These are phyloP conservation scores for Amblyjoppa proteus DNA, from an alignment of 2,888 invertebrate species.

Conservation along the genomic window DNA sequence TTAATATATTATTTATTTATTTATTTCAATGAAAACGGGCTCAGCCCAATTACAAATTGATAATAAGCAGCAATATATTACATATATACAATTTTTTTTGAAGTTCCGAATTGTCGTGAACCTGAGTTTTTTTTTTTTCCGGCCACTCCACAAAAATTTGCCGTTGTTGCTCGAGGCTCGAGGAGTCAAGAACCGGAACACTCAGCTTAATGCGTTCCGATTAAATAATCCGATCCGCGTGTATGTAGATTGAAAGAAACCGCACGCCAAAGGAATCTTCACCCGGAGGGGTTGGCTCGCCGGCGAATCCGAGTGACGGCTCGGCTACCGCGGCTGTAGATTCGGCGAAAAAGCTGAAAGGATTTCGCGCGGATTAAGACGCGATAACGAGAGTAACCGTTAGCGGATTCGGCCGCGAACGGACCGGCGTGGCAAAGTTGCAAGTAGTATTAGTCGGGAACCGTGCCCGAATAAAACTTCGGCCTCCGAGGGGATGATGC, in stretches of 20 bases:
- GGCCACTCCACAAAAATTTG: background rate
- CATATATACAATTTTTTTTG: too few species aligned
- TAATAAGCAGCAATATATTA: too few species aligned
- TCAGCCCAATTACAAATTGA: too few species aligned
- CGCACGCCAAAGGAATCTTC: constrained; percentile 54
- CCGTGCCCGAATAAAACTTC: constrained; percentile 29
- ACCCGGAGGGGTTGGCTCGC: background rate
- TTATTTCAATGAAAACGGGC: too few species aligned
- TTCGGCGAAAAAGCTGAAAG: constrained; percentile 78
- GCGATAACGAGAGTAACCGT: constrained; percentile 79
- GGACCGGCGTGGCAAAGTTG: constrained; percentile 16
- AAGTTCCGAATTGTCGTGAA: background rate
- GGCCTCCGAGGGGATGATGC: constrained; percentile 15
- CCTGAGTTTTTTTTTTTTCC: background rate
- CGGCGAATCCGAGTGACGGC: constrained; percentile 6
- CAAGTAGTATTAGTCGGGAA: constrained; percentile 49
- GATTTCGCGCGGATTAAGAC: constrained; percentile 79
- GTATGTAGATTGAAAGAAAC: constrained; percentile 44
- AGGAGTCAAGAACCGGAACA: constrained; percentile 10
- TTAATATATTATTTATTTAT: too few species aligned
- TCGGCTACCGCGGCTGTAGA: constrained; percentile 59
- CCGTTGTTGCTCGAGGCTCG: background rate
- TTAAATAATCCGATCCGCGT: constrained; percentile 57
- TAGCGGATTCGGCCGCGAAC: constrained; percentile 13
- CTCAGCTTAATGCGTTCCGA: constrained; percentile 70